Conservation (phyloP, 2,888 invertebrate species). For the Margaritifera margaritifera region DNA sequence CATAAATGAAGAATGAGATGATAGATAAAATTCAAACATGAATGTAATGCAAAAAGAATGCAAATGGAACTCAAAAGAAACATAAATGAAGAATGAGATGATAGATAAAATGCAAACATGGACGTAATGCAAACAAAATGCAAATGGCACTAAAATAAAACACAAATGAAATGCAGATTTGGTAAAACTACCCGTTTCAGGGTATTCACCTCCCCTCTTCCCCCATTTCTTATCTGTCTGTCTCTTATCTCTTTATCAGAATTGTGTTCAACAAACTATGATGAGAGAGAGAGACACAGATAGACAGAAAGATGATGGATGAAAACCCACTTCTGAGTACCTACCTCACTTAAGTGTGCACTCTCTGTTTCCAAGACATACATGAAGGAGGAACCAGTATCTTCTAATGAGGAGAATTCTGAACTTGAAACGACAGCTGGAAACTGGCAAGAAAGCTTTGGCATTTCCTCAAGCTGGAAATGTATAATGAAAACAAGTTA, state of each 20-base stretch:
- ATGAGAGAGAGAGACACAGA: background rate
- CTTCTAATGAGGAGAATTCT: slow-evolving; percentile 76
- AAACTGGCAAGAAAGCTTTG: background rate
- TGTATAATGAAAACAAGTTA: background rate
- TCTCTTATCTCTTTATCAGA: background rate
- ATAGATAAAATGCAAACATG: too few relatives aligned
- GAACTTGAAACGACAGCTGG: slow-evolving; percentile 16
- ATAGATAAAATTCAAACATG: too few relatives aligned
- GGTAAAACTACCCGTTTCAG: background rate
- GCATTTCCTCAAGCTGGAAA: background rate
- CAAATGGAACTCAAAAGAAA: too few relatives aligned
- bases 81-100: too few relatives aligned
- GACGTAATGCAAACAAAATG: too few relatives aligned
- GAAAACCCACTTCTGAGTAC: too few relatives aligned
- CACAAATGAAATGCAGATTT: too few relatives aligned
- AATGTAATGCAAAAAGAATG: too few relatives aligned
- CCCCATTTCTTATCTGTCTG: background rate
- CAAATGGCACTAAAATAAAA: too few relatives aligned
- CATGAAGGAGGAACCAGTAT: slow-evolving; percentile 64
- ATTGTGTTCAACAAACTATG: background rate
- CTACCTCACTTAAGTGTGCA: slow-evolving; percentile 72
- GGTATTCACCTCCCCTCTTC: background rate
- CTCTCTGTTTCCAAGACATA: slow-evolving; percentile 72
- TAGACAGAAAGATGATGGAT: too few relatives aligned
- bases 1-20: too few relatives aligned